A percentile compares a stretch with the other conserved stretches of the same genome.
Conservation (phyloP, 2,888 invertebrate genomes). For the Cyclophora albipunctata region DNA sequence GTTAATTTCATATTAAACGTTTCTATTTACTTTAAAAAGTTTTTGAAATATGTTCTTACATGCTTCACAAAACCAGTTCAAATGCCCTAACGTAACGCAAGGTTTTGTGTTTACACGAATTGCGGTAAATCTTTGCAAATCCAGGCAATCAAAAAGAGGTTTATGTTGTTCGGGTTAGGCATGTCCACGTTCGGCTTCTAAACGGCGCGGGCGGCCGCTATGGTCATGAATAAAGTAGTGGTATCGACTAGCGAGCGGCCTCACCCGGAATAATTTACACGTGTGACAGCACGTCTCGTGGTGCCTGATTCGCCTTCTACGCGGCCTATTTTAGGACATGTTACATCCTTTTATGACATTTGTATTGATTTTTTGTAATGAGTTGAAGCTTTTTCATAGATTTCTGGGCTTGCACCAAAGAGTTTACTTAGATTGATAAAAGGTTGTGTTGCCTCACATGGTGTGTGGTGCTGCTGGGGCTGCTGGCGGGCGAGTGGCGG, state of each 20-base stretch:
- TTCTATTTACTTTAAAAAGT: too few relatives aligned
- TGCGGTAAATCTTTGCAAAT: too few relatives aligned
- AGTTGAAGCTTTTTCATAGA: too few relatives aligned
- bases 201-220: conserved; percentile 50
- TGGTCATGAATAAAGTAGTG: conserved; percentile 69
- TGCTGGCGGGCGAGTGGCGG: conserved; percentile 81
- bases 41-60: too few relatives aligned
- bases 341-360: conserved; percentile 21
- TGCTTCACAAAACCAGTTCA: too few relatives aligned
- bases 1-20: too few relatives aligned
- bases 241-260: conserved; percentile 61
- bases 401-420: too few relatives aligned
- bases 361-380: conserved; percentile 20
- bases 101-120: too few relatives aligned
- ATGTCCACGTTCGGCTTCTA: conserved; percentile 44
- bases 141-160: conserved; percentile 4
- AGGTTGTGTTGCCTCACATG: conserved; percentile 65
- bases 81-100: too few relatives aligned
- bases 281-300: conserved; percentile 34
- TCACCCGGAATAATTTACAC: conserved; percentile 65
- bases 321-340: conserved; percentile 45
- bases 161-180: conserved; percentile 13
- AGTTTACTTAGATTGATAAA: too few relatives aligned
- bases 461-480: conserved; percentile 86
- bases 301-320: conserved; percentile 22